phyloP scores from a whole-genome alignment of 2,888 invertebrate genomes.

The Encarsia formosa region DNA sequence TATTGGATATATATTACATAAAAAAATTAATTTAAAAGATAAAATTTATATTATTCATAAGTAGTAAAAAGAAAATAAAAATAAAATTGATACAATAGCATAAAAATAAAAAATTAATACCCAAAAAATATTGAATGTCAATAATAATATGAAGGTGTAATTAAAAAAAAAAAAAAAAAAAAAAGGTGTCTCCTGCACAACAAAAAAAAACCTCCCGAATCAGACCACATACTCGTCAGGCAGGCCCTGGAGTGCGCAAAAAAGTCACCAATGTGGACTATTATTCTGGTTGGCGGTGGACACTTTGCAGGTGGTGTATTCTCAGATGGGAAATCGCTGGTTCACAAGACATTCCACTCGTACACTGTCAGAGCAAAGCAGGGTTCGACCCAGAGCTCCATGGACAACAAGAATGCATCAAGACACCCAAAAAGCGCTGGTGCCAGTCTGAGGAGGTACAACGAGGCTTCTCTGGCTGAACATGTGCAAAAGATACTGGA shows the following conservation, averaged over 20 bases:
- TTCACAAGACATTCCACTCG: constrained; percentile 80
- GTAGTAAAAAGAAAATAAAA: too few relatives aligned
- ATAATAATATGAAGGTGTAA: too few relatives aligned
- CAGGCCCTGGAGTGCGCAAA: constrained; percentile 45
- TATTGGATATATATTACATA: too few relatives aligned
- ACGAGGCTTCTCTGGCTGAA: constrained; percentile 72
- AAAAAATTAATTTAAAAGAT: too few relatives aligned
- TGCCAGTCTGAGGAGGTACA: constrained; percentile 73
- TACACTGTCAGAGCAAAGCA: constrained; percentile 82
- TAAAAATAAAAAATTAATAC: too few relatives aligned
- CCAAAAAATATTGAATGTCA: too few relatives aligned
- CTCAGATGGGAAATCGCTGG: constrained; percentile 54
- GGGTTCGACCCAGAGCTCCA: constrained; percentile 69
- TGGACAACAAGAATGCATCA: constrained; percentile 60
- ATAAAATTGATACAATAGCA: too few relatives aligned
- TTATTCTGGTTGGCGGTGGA: constrained; percentile 81
- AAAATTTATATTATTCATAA: too few relatives aligned
- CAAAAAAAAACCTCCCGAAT: constrained; percentile 59
- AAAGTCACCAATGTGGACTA: constrained; percentile 61
- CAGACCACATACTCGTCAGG: constrained; percentile 42
- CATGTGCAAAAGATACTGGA: constrained; percentile 70
- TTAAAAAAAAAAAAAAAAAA: too few relatives aligned
- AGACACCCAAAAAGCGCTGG: constrained; percentile 75
- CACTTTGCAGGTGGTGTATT: constrained; percentile 76
- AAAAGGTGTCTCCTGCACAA: constrained; percentile 68